A percentile compares a stretch with the other conserved stretches of the same genome.
Evolutionary conservation across 2,888 invertebrate genomes (phyloP).

Genomic region (Trichogramma dendrolimi): DNA sequence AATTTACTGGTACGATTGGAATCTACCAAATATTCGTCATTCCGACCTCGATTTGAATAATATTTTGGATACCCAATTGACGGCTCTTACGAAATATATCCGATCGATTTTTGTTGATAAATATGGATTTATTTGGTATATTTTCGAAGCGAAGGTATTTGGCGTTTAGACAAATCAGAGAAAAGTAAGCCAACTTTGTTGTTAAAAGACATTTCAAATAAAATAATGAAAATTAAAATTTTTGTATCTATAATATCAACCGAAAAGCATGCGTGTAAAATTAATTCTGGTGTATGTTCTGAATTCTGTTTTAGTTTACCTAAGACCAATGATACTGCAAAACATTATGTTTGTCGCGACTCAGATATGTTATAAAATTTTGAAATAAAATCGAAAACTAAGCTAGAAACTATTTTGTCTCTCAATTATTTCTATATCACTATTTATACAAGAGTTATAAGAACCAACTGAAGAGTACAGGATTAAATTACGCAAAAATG

Average conservation of each 20-base stretch:
- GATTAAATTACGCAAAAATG: too few relatives aligned
- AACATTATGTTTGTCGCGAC: too few relatives aligned
- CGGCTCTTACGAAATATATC: constrained; percentile 1
- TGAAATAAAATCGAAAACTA: too few relatives aligned
- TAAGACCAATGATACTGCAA: not conserved
- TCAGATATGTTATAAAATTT: too few relatives aligned
- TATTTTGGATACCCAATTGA: not conserved
- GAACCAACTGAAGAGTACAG: too few relatives aligned
- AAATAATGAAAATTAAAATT: constrained; percentile 20
- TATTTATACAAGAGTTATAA: too few relatives aligned
- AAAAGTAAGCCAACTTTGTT: constrained; percentile 11
- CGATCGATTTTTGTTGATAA: constrained; percentile 8
- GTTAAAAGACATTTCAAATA: constrained; percentile 13
- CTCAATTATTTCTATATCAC: too few relatives aligned
- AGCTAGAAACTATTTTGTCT: too few relatives aligned
- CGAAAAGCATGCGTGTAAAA: constrained; percentile 3
- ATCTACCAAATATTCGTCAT: constrained; percentile 1
- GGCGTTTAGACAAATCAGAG: constrained; percentile 19
- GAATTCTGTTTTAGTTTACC: constrained; percentile 13
- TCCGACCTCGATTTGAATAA: constrained; percentile 11
- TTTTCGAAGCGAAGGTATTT: constrained; percentile 11
- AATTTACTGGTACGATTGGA: constrained; percentile 22
- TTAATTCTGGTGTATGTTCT: constrained; percentile 7
- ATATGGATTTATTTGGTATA: constrained; percentile 19
- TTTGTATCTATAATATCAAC: not conserved